Base-by-base conservation (phyloP, 2,797 vertebrate genomes). In the Buphagus erythrorhynchus region DNA sequence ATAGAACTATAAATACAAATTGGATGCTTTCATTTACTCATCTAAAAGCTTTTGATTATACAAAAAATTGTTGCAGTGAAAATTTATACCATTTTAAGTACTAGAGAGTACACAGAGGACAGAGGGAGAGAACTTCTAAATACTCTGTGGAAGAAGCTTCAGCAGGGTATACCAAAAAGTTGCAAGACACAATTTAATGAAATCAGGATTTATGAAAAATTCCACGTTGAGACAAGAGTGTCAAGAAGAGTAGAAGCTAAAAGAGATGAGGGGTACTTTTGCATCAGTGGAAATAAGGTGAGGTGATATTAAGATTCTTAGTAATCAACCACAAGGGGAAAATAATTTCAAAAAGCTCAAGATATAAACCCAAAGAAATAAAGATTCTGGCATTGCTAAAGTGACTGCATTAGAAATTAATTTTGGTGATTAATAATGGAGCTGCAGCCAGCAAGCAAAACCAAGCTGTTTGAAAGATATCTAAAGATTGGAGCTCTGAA, bases 271-370 rank as follows among this genome's bases (percentile, higher is more conserved):
- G 8, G 5, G 28, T 62, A 49, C 11, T 2, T 3, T 43, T 73
- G 5, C 28, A n/a, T 62, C 19, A 6, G 8, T 40, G 33, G 7
- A 83, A 77, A 48, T 38, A 40, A 54, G 33, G n/a, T 25, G 20
- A 80, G 35, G 49, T 45, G 16, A 13, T 55, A 28, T 14, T 9
- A 40, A 22, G 13, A 40, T 63, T 61, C 29, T 61, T 52, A 63
- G 29, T 0, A 0, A 17, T n/a, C 14, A 63, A 1, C 10, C 2
- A 2, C 17, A 29, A 62, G 11, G 8, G 28, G 1, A 5, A 46
- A 74, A 48, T 14, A 35, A 18, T 28, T 49, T 38, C 4, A 38
- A 40, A 67, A 62, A 78, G 9, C 6, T 35, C 15, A 65, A 84
- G 21, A 21, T n/a, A 25, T 3, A 61, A 74, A 63, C 11, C 0